phyloP scores from a whole-genome alignment of 2,797 vertebrate genomes.

The Microctenopoma stevenorrisi region DNA sequence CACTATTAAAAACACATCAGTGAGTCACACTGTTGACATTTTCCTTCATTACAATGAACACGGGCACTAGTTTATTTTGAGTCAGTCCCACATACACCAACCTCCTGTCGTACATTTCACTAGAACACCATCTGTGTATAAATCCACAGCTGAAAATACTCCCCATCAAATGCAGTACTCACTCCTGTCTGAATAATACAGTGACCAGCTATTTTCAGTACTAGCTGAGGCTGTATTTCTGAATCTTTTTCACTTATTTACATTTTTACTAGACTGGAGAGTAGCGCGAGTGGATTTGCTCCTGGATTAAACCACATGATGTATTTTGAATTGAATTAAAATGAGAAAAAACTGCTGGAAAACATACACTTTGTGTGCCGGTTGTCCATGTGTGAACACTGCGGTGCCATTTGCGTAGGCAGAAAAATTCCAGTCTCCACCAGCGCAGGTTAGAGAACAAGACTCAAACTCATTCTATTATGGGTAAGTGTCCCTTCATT shows the following conservation, averaged over 20 bases:
- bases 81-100: neutral
- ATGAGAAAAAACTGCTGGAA: too few species aligned
- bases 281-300: too few species aligned
- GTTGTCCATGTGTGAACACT: too few species aligned
- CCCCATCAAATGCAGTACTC: neutral
- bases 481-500: neutral
- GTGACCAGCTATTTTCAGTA: slow-evolving; percentile 2
- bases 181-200: neutral
- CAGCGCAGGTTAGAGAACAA: too few species aligned
- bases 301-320: too few species aligned
- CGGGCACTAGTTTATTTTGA: neutral
- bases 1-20: neutral
- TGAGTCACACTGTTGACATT: neutral
- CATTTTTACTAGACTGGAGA: too few species aligned
- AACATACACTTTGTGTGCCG: too few species aligned
- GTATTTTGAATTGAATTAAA: too few species aligned
- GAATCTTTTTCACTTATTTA: neutral
- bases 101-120: neutral
- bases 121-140: slow-evolving; percentile 10
- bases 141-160: slow-evolving; percentile 33
- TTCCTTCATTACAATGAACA: neutral
- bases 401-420: too few species aligned
- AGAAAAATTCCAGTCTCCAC: too few species aligned
- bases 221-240: neutral
- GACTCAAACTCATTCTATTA: too few species aligned